Base-by-base conservation (phyloP, 2,888 invertebrate genomes). In the Macrosoma leucophasiata region DNA sequence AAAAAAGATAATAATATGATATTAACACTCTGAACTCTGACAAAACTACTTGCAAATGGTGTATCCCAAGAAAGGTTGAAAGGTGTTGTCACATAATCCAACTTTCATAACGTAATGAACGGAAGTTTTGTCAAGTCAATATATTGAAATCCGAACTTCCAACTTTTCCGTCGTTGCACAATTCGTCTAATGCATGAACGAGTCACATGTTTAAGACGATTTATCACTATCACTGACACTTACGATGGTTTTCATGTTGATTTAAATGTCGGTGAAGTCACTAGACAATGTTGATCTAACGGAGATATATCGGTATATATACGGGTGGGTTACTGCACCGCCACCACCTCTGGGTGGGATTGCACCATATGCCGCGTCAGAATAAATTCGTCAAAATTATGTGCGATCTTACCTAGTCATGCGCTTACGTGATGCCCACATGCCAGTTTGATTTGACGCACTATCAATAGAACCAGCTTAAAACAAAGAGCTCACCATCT, bases 171-270 rank as follows among this genome's bases (percentile, higher is more conserved):
- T 6, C 19, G 2, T n/a, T 6, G 3, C 19, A 9, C 11, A 19
- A 7, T n/a, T n/a, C n/a, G n/a, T n/a, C n/a, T n/a, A n/a, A n/a
- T 8, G 10, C 17, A 27, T 7, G 6, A 15, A 12, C 6, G n/a
- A 20, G 15, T 26, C 32, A 33, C 32, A 13, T 15, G 14, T 19
- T 7, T 6, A 17, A n/a, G 5, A 6, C 10, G 10, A 17, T 28
- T 41, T 36, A 46, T 39, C 68, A 71, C 69, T 58, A 50, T 55
- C 73, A 73, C 73, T 65, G 52, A 41, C 75, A 82, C 82, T 82
- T 79, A 84, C 82, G 58, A 82, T 71, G 64, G 61, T 60, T 70
- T 76, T 79, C 82, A 84, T 82, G 65, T 66, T 81, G 74, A 59
- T 66, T 61, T 59, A 63, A 63, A 62, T 66, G 66, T 67, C 62